Percentiles rank a stretch among this genome's conserved stretches.
phyloP scores from a whole-genome alignment of 2,113 vertebrate species.

The Aspidoscelis tigris region DNA sequence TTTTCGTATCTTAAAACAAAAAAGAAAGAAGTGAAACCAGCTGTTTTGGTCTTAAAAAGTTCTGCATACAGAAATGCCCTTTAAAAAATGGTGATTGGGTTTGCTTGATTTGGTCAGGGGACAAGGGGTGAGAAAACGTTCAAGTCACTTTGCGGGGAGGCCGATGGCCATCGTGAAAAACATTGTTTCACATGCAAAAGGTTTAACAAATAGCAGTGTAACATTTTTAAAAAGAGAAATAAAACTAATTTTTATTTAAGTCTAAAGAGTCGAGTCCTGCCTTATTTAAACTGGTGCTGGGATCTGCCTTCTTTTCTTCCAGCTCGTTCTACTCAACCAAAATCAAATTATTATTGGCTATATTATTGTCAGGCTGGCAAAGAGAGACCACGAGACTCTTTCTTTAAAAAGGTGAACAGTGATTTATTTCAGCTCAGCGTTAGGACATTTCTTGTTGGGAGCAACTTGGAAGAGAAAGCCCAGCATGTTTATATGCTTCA shows the following conservation, averaged over 20 bases:
- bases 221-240: conserved; percentile 69
- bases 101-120: conserved; percentile 32
- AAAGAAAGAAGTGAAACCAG: conserved; percentile 49
- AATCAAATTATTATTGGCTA: too few relatives aligned
- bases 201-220: conserved; percentile 77
- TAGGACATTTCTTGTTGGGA: too few relatives aligned
- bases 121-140: conserved; percentile 57
- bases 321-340: too few relatives aligned
- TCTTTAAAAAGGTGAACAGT: too few relatives aligned
- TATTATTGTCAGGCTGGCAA: too few relatives aligned
- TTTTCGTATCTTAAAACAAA: neutral
- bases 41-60: conserved; percentile 48
- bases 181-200: conserved; percentile 69
- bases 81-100: conserved; percentile 45
- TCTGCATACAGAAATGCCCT: conserved; percentile 36
- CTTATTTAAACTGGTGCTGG: too few relatives aligned
- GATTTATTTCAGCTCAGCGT: too few relatives aligned
- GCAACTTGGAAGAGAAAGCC: too few relatives aligned
- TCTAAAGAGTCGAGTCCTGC: conserved; percentile 76
- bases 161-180: conserved; percentile 77
- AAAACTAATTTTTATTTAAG: conserved; percentile 78
- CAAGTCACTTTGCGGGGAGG: conserved; percentile 72
- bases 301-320: too few relatives aligned
- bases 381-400: too few relatives aligned
- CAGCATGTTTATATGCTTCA: too few relatives aligned